These are phyloP conservation scores for Probosciger aterrimus DNA, from an alignment of 2,113 vertebrate genomes.

Conservation along the genomic window DNA sequence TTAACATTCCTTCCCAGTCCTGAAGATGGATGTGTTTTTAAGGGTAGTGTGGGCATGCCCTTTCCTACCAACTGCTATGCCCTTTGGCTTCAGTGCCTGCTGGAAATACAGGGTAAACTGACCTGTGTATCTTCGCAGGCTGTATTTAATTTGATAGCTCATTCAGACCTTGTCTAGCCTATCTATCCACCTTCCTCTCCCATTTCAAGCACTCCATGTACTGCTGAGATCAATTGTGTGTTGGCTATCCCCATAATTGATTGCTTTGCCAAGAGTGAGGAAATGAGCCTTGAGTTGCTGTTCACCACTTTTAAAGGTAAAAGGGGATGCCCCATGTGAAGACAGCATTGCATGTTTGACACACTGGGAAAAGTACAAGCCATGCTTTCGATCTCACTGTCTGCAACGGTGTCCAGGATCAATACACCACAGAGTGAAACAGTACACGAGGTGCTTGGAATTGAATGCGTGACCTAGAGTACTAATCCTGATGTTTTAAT, in stretches of 20 bases:
- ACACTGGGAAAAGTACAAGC: constrained; percentile 67
- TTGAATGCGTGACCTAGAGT: background rate
- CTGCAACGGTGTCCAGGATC: constrained; percentile 81
- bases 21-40: background rate
- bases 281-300: background rate
- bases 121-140: background rate
- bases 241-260: background rate
- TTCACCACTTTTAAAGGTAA: background rate
- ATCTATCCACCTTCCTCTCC: background rate
- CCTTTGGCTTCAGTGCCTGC: background rate
- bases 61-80: background rate
- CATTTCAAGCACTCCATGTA: background rate
- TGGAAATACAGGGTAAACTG: background rate
- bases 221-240: background rate
- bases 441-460: background rate
- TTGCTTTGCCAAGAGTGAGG: background rate
- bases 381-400: constrained; percentile 64
- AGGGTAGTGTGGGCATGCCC: background rate
- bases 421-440: constrained; percentile 73
- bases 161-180: background rate
- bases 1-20: background rate
- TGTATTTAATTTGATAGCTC: background rate
- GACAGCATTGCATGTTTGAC: constrained; percentile 6
- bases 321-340: background rate
- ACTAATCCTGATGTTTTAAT: background rate